Evolutionary conservation across 2,113 vertebrate genomes (phyloP).

Genomic region (Verasper variegatus): DNA sequence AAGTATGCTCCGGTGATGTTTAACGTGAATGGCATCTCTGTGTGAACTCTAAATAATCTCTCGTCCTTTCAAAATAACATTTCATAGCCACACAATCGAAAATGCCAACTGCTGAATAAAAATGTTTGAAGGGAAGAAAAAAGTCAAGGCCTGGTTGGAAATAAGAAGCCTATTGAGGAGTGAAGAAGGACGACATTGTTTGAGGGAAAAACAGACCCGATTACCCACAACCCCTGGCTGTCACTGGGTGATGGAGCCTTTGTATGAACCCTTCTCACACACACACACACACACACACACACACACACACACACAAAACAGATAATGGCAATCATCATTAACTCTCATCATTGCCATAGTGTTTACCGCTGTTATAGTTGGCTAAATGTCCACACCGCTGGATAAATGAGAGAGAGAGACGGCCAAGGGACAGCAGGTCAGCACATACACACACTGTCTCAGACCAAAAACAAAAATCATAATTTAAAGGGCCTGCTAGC

Average conservation of each 20-base stretch:
- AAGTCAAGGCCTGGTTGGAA: slow-evolving; percentile 49
- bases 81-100: slow-evolving; percentile 63
- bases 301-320: not conserved
- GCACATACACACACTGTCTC: slow-evolving; percentile 10
- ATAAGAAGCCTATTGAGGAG: slow-evolving; percentile 73
- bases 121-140: slow-evolving; percentile 55
- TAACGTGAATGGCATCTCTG: slow-evolving; percentile 29
- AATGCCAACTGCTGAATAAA: slow-evolving; percentile 64
- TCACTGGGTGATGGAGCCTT: slow-evolving; percentile 62
- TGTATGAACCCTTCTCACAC: slow-evolving; percentile 53
- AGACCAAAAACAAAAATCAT: not conserved
- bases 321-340: slow-evolving; percentile 67
- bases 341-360: slow-evolving; percentile 55
- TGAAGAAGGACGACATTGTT: slow-evolving; percentile 78
- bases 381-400: slow-evolving; percentile 9
- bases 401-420: slow-evolving; percentile 38
- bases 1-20: slow-evolving; percentile 27
- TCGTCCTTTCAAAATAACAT: slow-evolving; percentile 53
- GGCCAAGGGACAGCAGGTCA: slow-evolving; percentile 41
- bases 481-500: not conserved
- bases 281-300: not conserved
- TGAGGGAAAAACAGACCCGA: slow-evolving; percentile 54
- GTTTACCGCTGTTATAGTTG: slow-evolving; percentile 61
- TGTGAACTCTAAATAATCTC: slow-evolving; percentile 42
- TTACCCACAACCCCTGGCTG: slow-evolving; percentile 66